Evolutionary conservation across 2,888 invertebrate species (phyloP), one percentile per base, ranked within the genome.

Genomic region (Alloscopus bannaensis): DNA sequence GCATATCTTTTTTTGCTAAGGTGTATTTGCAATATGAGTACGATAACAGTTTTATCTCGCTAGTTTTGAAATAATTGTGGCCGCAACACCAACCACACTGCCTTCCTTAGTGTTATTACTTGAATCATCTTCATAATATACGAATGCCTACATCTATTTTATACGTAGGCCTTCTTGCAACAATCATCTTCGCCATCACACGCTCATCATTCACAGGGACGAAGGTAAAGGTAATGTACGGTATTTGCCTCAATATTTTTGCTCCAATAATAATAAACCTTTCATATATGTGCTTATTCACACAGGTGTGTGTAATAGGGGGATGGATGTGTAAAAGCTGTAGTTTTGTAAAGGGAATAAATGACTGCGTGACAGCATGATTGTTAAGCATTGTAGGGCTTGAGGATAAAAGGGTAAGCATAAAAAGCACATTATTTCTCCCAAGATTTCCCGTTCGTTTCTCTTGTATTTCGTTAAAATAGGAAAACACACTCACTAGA

Each of bases 101-200:
- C 45, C 16, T 20, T 20, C 26, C 29, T 31, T 31, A 52, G 52
- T 22, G 16, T 22, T 52, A 52, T 52, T 52, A 22, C 22, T 22
- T 20, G 8, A 13, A 6, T 36, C 36, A 36, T 36, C 36, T 36
- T 36, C 36, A 36, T 13, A 36, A 36, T 6, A 36, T n/a, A n/a
- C n/a, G n/a, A n/a, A 45, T 50, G 47, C 24, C 24, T 36, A 20
- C 29, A 72, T 65, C 55, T 29, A 65, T 65, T 72, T 72, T 60
- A n/a, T n/a, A n/a, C n/a, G n/a, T 13, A 65, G 64, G 55, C 73
- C 73, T 73, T 73, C 40, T 72, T 72, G 42, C 55, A 71, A 71
- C 31, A 47, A 71, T 62, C 50, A 36, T 52, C 22, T 60, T 71
- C 22, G 6, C 45, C 26, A 69, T 47, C 70, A 24, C 36, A 55